Evolutionary conservation across 2,113 vertebrate genomes (phyloP), one percentile per base, ranked within the genome.

Genomic region (Petrocephalus zakoni): DNA sequence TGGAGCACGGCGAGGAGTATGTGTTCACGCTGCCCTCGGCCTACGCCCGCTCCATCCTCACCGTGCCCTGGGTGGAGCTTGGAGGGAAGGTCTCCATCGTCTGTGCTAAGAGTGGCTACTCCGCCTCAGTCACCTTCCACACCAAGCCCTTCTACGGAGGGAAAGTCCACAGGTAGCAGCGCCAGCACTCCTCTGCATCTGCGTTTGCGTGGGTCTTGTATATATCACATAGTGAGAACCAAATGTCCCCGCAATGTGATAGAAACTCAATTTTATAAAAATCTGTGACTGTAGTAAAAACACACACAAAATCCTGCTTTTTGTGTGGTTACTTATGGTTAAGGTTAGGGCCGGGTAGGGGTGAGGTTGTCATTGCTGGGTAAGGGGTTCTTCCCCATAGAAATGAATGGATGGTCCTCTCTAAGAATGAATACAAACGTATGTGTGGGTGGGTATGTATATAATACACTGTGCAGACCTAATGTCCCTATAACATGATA

Each of bases 81-180:
- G 97, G 97, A 22, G 97, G 97, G 3, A 98, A 98, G 88, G 97
- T 98, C 89, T 96, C 92, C 90, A 97, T 98, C 93, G 94, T 0
- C 87, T 98, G 97, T 91, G 96, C 95, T 93, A 96, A 96, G 92
- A 97, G 95, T 0, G 97, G 97, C 4, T 98, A 97, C 91, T 96
- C 96, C 0, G 97, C 97, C 46, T 93, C 94, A 0, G 96, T 98
- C 92, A 96, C 94, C 0, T 98, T 98, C 95, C 97, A 98, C 92
- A 98, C 97, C 58, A 98, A 98, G 92, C 97, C 97, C 0, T 98
- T 98, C 92, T 98, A 97, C 0, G 97, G 97, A 88, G 97, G 97
- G 22, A 98, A 98, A 83, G 96, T 98, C 0, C 97, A 98, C 96
- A 97, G 97, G 97, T 98, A 93, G 0, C 1, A 13, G 21, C 21